Conservation (phyloP, 2,797 vertebrate genomes). For the Alcedo quadribrachys region DNA sequence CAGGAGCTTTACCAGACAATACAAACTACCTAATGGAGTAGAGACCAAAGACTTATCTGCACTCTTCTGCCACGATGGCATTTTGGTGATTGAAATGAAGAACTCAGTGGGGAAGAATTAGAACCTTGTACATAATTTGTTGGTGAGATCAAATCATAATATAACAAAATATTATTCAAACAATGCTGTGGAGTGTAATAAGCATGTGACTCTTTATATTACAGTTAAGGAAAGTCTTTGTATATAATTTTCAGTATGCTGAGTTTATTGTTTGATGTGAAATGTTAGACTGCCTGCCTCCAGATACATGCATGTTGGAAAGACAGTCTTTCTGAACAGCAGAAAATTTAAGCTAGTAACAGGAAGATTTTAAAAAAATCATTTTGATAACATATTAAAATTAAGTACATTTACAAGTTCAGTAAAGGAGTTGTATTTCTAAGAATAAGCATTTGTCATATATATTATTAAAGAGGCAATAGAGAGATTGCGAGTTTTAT, state of each 20-base stretch:
- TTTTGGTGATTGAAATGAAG: constrained; percentile 84
- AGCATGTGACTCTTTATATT: constrained; percentile 13
- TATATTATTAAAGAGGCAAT: not conserved
- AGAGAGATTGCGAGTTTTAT: not conserved
- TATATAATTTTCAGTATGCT: constrained; percentile 18
- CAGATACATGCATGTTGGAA: not conserved
- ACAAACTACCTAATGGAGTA: constrained; percentile 79
- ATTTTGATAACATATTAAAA: not conserved
- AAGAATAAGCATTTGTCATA: not conserved
- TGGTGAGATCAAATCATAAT: not conserved
- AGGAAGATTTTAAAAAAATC: not conserved
- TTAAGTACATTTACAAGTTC: not conserved
- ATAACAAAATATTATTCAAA: not conserved
- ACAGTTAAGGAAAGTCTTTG: constrained; percentile 42
- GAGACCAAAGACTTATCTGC: constrained; percentile 80
- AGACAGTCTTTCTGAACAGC: not conserved
- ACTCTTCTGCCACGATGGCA: constrained; percentile 84
- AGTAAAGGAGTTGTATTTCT: not conserved
- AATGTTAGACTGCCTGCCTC: not conserved
- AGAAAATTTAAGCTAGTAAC: not conserved
- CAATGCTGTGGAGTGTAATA: not conserved
- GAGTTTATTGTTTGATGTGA: constrained; percentile 47
- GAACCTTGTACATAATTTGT: not conserved
- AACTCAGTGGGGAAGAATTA: constrained; percentile 42
- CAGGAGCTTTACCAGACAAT: constrained; percentile 84